Base-by-base conservation (phyloP, 2,113 vertebrate genomes). In the Athene noctua region DNA sequence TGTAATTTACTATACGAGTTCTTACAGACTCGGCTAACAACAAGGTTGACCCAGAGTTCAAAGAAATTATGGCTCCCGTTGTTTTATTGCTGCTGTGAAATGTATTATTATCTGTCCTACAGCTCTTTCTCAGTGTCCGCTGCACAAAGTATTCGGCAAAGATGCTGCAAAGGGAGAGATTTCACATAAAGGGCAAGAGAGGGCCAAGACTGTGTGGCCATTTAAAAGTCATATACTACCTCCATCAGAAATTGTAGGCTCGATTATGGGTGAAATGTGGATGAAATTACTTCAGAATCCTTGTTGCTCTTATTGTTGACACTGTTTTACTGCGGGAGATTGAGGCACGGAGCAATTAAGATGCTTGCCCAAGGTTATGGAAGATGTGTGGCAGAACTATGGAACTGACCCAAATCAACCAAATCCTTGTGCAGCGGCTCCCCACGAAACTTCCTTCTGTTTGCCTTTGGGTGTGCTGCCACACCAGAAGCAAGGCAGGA, bases 41-140 rank as follows among this genome's bases (percentile, higher is more conserved):
- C 29, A 79, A 72, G 74, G 82, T 91, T 97, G 95, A 97, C 96
- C 95, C 51, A 3, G 55, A 95, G 95, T 96, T 97, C 97, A 93
- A 86, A 92, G 96, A 94, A 96, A 96, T 95, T 91, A 94, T 9
- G 52, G 80, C 72, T 96, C 96, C 90, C 4, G 6, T 93, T 84
- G 88, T 78, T 97, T 95, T 95, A 95, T 88, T 75, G 70, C 87
- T 70, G 74, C 83, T 80, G 86, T 62, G 85, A 86, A 83, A 59
- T 20, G 57, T 67, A 3, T 72, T 80, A 59, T 82, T 91, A 61
- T 72, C 63, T 84, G 81, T 87, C 79, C 59, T 87, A 34, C 81
- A 73, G 78, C 79, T 63, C 46, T 25, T 71, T 30, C 6, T 7
- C 67, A 2, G 55, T 13, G 54, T 58, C 65, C 52, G 74, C 91